Evolutionary conservation across 2,797 vertebrate genomes (phyloP), one percentile per base, ranked within the genome.

Genomic region (Xiphophorus birchmanni): DNA sequence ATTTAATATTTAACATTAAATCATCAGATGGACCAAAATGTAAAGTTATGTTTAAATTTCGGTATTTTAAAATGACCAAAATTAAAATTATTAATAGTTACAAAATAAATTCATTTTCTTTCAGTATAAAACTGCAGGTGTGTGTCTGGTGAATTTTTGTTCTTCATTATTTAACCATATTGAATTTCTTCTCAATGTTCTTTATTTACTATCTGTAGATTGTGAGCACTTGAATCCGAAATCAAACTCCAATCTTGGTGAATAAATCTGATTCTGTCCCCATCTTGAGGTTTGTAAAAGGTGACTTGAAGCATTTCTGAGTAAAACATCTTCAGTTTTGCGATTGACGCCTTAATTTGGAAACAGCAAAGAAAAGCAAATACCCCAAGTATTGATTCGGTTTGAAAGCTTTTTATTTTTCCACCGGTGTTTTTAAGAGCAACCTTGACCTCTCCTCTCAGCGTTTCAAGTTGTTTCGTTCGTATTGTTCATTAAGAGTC

Each of bases 351-450:
- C 69, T 45, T 44, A 26, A 45, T 45, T 45, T 72, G 40, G 37
- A 71, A 71, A 44, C 37, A 26, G 29, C 5, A 67, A 67, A 40
- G 67, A 3, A 44, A 72, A 72, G 12, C 35, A 13, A 69, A 54
- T n/a, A 72, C 40, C 23, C 5, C 2, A 17, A 26, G 11, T 45
- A 72, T 72, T 29, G 67, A 71, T 71, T 71, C 2, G 1, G 42
- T 45, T 71, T n/a, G 67, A 45, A 26, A 71, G 23, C 13, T 71
- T 71, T 71, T 71, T 71, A 72, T 72, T 72, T 17, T 12, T 44
- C 13, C 65, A 26, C 37, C 1, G 5, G 65, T 0, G 63, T 80
- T 75, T 50, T 3, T 45, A 1, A 35, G 48, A 58, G 42, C 13
- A 44, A 58, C 76, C 26, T 21, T 35, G 6, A 56, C 29, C 35